These are phyloP conservation scores for Ammodytes marinus DNA, from an alignment of 2,113 vertebrate species.

Conservation along the genomic window DNA sequence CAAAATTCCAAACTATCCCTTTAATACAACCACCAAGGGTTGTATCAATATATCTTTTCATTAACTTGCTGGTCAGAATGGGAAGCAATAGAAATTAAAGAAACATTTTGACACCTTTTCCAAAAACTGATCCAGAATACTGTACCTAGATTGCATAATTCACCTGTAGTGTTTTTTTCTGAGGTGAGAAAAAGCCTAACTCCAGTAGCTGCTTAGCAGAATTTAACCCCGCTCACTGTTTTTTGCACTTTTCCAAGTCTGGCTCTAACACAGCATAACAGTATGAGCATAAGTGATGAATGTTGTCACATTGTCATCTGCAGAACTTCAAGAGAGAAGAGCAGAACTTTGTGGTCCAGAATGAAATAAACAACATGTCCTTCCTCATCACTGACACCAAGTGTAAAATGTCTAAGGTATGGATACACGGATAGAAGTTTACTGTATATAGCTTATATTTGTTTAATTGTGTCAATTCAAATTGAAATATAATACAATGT, in stretches of 20 bases:
- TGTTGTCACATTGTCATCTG: conserved; percentile 15
- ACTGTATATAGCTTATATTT: not conserved
- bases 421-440: not conserved
- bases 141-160: too few species aligned
- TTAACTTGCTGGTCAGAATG: too few species aligned
- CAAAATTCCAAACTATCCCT: too few species aligned
- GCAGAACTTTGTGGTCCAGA: conserved; percentile 98
- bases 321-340: conserved; percentile 99
- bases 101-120: too few species aligned
- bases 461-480: not conserved
- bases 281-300: not conserved
- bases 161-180: too few species aligned
- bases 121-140: too few species aligned
- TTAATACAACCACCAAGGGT: too few species aligned
- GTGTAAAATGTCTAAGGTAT: conserved; percentile 98
- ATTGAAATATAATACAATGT: not conserved
- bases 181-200: too few species aligned
- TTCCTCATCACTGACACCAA: conserved; percentile 97
- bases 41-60: too few species aligned
- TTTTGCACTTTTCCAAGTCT: not conserved
- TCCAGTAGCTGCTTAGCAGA: too few species aligned
- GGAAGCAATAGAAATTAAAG: too few species aligned
- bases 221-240: too few species aligned
- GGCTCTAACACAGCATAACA: not conserved
- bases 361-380: conserved; percentile 99